Evolutionary conservation across 2,888 invertebrate species (phyloP).

Genomic region (Cremastinae sp.): DNA sequence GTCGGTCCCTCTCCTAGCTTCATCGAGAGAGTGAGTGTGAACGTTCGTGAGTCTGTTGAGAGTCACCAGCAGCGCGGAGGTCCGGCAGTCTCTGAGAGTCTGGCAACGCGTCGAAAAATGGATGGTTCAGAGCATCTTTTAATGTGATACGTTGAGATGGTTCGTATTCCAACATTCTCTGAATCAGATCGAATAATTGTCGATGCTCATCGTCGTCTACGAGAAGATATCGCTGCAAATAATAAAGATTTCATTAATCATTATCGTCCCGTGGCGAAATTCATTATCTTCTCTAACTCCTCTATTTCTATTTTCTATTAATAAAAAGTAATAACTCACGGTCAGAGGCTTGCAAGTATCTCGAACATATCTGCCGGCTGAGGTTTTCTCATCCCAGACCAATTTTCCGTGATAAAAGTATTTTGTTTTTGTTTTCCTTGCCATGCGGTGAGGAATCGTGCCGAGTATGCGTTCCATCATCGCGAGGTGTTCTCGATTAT

Average conservation of each 20-base stretch:
- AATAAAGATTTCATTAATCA: constrained; percentile 44
- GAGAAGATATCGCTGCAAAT: constrained; percentile 91
- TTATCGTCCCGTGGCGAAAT: too few species aligned
- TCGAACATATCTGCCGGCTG: constrained; percentile 97
- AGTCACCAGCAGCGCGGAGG: constrained; percentile 80
- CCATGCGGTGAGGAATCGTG: constrained; percentile 96
- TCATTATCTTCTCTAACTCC: neutral
- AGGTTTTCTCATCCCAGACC: constrained; percentile 98
- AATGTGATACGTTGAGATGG: constrained; percentile 94
- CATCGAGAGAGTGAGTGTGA: constrained; percentile 88
- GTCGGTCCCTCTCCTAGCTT: constrained; percentile 80
- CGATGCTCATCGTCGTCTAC: constrained; percentile 94
- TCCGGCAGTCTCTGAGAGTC: constrained; percentile 88
- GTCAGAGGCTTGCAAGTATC: constrained; percentile 98
- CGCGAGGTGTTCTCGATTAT: constrained; percentile 99
- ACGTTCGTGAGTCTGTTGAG: constrained; percentile 83
- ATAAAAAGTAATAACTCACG: constrained; percentile 82
- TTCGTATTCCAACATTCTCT: constrained; percentile 98
- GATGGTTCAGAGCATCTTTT: constrained; percentile 93
- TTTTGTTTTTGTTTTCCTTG: constrained; percentile 95
- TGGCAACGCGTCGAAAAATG: constrained; percentile 94
- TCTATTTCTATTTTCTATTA: neutral
- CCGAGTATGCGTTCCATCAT: constrained; percentile 99
- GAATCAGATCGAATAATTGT: constrained; percentile 96
- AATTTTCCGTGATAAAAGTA: constrained; percentile 99